Base-by-base conservation (phyloP, 2,797 vertebrate species). In the Bradypodion pumilum region DNA sequence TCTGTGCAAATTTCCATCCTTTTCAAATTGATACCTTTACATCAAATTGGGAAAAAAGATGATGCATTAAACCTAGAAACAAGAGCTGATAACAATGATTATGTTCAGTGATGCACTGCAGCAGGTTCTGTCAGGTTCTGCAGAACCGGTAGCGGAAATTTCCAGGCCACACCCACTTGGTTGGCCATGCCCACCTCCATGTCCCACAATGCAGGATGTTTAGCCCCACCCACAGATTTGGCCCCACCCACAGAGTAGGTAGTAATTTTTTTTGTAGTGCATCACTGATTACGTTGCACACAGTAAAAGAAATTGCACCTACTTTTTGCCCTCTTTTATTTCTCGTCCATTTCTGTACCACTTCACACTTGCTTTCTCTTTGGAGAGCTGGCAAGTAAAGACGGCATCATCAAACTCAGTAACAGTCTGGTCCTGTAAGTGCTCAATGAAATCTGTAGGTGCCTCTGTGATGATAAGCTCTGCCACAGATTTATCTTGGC, bases 381-480 rank as follows among this genome's bases (percentile, higher is more conserved):
- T 99, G 86, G 98, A 98, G 83, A 99, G 95, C 86, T 98, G 96
- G 93, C 98, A 99, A 0, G 94, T 96, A 88, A 99, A 99, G 93
- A 98, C 95, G 40, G 98, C 98, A 29, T 99, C 97, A 15, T 99
- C 97, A 40, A 99, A 99, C 94, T 99, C 98, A 0, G 96, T 97
- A 93, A 99, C 97, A 0, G 98, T 99, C 95, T 99, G 98, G 93
- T 99, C 98, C 91, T 95, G 97, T n/a, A 99, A 95, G 60, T 97
- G 96, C 12, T 95, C 88, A 35, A 93, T 96, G 91, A 99, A 99
- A 92, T 99, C 98, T 4, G 98, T 97, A 0, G 98, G 98, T 21
- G 98, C 98, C 94, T 99, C 98, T 65, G 98, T 98, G 91, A 99
- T 99, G 68, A 99, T 97, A 85, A 99, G 96, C 86, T 99, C 98